Percentiles rank a stretch among this genome's conserved stretches.
phyloP scores from a whole-genome alignment of 2,888 invertebrate species.

The Brenthis daphne region DNA sequence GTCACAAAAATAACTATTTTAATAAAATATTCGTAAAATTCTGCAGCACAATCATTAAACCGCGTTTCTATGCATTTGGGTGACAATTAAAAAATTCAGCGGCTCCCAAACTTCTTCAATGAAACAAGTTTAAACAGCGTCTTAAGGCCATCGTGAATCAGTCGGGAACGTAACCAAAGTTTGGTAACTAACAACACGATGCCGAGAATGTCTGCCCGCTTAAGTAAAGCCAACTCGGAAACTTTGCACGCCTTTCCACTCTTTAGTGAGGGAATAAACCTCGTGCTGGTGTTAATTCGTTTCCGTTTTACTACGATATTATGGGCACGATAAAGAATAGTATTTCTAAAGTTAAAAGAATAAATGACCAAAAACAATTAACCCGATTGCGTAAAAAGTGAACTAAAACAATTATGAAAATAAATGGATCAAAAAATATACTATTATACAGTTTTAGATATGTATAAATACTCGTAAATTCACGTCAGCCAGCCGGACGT shows the following conservation, averaged over 20 bases:
- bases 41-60: not conserved
- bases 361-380: too few relatives aligned
- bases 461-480: too few relatives aligned
- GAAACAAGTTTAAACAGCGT: constrained; percentile 31
- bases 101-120: constrained; percentile 24
- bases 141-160: constrained; percentile 27
- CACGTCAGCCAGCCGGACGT: too few relatives aligned
- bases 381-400: too few relatives aligned
- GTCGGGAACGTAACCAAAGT: constrained; percentile 27
- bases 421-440: too few relatives aligned
- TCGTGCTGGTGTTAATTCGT: constrained; percentile 19
- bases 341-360: not conserved
- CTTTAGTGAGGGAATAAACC: constrained; percentile 41
- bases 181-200: constrained; percentile 37
- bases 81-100: constrained; percentile 20
- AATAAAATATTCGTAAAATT: not conserved
- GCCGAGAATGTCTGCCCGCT: constrained; percentile 40
- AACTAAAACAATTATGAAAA: too few relatives aligned
- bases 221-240: constrained; percentile 44
- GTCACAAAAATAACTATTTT: too few relatives aligned
- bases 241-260: constrained; percentile 47
- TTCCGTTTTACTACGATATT: constrained; percentile 28
- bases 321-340: not conserved
- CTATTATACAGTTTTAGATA: too few relatives aligned
- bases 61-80: constrained; percentile 5